phyloP scores from a whole-genome alignment of 2,113 vertebrate genomes.

The Corythornis cristatus region DNA sequence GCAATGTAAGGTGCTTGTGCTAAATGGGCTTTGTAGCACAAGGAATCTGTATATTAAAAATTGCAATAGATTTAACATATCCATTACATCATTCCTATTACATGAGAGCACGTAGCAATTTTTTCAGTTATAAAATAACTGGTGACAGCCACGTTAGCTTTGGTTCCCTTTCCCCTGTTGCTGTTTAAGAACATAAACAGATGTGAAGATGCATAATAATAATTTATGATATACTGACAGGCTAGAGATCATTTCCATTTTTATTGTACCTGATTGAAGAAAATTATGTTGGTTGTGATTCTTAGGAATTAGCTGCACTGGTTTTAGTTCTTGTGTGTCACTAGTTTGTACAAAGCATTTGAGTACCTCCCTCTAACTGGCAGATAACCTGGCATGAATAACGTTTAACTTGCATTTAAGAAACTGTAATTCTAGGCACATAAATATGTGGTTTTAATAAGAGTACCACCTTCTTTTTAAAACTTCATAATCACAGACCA shows the following conservation, averaged over 20 bases:
- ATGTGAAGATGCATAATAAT: background rate
- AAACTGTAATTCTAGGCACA: background rate
- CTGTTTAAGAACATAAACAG: background rate
- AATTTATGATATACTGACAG: background rate
- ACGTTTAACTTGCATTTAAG: background rate
- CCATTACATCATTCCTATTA: background rate
- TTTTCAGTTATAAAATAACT: background rate
- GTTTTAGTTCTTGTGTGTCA: slow-evolving; percentile 37
- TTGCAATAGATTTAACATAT: background rate
- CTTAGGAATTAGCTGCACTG: slow-evolving; percentile 37
- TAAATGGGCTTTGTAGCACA: background rate
- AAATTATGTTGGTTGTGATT: slow-evolving; percentile 16
- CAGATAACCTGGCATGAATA: slow-evolving; percentile 47
- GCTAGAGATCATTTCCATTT: background rate
- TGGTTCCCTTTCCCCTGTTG: background rate
- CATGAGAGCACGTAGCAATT: background rate
- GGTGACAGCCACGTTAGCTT: background rate
- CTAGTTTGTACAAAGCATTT: slow-evolving; percentile 50
- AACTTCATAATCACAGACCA: background rate
- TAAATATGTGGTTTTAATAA: background rate
- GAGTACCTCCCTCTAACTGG: slow-evolving; percentile 46
- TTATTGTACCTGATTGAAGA: slow-evolving; percentile 50
- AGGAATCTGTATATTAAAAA: background rate
- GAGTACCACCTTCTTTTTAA: background rate
- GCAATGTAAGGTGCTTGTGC: background rate